Base-by-base conservation (phyloP, 2,888 invertebrate genomes). In the Cecidostiba fungosa region DNA sequence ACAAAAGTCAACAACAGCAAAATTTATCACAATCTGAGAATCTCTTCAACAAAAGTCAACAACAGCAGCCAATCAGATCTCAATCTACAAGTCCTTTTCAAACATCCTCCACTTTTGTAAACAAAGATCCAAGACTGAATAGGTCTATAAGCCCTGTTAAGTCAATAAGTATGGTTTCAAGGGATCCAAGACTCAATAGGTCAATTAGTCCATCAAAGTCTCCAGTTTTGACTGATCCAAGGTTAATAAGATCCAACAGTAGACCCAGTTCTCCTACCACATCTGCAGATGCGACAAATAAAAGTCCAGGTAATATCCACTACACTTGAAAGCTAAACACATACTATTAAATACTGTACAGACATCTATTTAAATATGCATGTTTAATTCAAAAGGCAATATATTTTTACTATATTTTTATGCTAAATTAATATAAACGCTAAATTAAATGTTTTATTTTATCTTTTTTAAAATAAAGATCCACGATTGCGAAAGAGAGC, bases 401-500 rank as follows among this genome's bases (percentile, higher is more conserved):
- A 43, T 12, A 43, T 43, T 43, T 43, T 2, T 43, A 43, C 10
- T 12, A 12, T 12, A 12, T 43, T 43, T 43, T 43, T 10, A 10
- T 43, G 10, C 39, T n/a, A n/a, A n/a, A n/a, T n/a, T n/a, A n/a
- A n/a, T n/a, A n/a, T n/a, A n/a, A n/a, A n/a, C n/a, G n/a, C n/a
- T n/a, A n/a, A 47, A 50, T 16, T 50, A 50, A 1, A 47, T 47
- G 3, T 59, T 59, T 19, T 59, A n/a, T 59, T n/a, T 10, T 66
- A 29, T 43, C 29, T 69, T 16, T 12, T 16, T 50, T 32, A 23
- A 39, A n/a, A 26, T 6, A 50, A 19, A 70, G 85, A 85, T 72
- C 82, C 87, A 29, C 70, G 81, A 10, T 10, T 87, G n/a, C 85
- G 84, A 19, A 87, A 87, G 14, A 69, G 85, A 10, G 85, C 85